These are phyloP conservation scores for Sturnira hondurensis DNA, from an alignment of 2,113 vertebrate genomes.

Conservation along the genomic window DNA sequence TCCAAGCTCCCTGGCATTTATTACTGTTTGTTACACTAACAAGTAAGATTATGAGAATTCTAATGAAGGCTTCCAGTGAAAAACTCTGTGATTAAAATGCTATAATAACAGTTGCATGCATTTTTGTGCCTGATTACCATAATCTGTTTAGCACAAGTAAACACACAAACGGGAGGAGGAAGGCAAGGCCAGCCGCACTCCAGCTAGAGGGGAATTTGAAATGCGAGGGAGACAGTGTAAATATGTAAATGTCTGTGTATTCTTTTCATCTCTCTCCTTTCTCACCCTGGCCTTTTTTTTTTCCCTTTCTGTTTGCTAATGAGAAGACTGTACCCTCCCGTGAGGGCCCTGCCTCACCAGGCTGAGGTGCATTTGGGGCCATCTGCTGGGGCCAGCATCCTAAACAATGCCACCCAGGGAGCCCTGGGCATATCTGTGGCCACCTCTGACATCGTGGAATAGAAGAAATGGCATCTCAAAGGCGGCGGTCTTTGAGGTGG, in stretches of 20 bases:
- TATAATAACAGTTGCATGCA: conserved; percentile 89
- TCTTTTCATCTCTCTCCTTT: conserved; percentile 82
- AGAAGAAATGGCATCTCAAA: conserved; percentile 59
- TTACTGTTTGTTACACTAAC: conserved; percentile 91
- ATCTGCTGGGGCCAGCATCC: conserved; percentile 83
- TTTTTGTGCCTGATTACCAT: conserved; percentile 93
- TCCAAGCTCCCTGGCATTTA: conserved; percentile 89
- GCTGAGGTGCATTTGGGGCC: conserved; percentile 79
- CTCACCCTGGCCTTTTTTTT: conserved; percentile 67
- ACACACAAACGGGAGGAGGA: conserved; percentile 90
- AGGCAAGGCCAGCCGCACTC: conserved; percentile 80
- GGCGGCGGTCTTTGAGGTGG: conserved; percentile 47
- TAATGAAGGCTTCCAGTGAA: conserved; percentile 92
- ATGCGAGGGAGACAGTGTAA: conserved; percentile 84
- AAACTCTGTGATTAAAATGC: conserved; percentile 92
- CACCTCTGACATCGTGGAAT: conserved; percentile 81
- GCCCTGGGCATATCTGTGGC: conserved; percentile 61
- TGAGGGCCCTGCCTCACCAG: conserved; percentile 78
- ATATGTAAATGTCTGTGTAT: conserved; percentile 87
- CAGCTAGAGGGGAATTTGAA: conserved; percentile 83
- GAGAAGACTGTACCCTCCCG: conserved; percentile 80
- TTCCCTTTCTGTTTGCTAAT: conserved; percentile 78
- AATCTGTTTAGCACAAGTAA: conserved; percentile 94
- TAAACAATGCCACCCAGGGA: conserved; percentile 82
- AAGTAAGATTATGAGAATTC: conserved; percentile 94